Evolutionary conservation across 2,797 vertebrate species (phyloP), one percentile per base, ranked within the genome.

Genomic region (Xenopus petersii): DNA sequence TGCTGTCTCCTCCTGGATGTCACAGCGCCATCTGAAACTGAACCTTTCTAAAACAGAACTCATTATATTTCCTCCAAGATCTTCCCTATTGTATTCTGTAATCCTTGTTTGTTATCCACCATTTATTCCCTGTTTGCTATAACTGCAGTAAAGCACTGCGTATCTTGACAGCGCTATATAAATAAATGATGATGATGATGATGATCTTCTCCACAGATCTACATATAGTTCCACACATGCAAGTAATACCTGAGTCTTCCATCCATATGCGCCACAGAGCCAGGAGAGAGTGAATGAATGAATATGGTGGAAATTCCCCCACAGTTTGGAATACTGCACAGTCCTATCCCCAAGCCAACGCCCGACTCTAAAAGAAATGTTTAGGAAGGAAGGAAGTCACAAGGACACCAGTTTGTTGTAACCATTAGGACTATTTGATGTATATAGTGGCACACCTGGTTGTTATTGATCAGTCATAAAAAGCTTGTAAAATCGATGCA

Each of bases 211-310:
- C 21, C 21, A 21, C 21, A 21, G 21, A 21, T 21, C 21, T 21
- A 21, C 1, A 51, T 51, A 51, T 5, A 51, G 15, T 15, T 26
- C 10, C 10, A 11, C 2, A 10, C 17, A 10, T 60, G 58, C 10
- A 56, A 26, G 26, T 24, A 2, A 60, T 84, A 98, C 96, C 93
- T 90, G 72, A 98, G 93, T 66, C 95, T 90, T 9, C 94, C 92
- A 0, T 98, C 97, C 91, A 98, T 93, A 74, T 98, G 96, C 0
- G 95, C 96, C 78, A 96, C 93, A 0, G 97, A 98, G 46, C 97
- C 97, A 0, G 96, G 97, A 0, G 97, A 97, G 3, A 98, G 92
- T 0, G 94, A 93, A 79, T 97, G 95, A 65, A 98, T 94, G 77
- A 95, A 96, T 82, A 98, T 94, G 55, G 94, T 94, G 0, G 95